Evolutionary conservation across 2,797 vertebrate species (phyloP).

Genomic region (Melanogrammus aeglefinus): DNA sequence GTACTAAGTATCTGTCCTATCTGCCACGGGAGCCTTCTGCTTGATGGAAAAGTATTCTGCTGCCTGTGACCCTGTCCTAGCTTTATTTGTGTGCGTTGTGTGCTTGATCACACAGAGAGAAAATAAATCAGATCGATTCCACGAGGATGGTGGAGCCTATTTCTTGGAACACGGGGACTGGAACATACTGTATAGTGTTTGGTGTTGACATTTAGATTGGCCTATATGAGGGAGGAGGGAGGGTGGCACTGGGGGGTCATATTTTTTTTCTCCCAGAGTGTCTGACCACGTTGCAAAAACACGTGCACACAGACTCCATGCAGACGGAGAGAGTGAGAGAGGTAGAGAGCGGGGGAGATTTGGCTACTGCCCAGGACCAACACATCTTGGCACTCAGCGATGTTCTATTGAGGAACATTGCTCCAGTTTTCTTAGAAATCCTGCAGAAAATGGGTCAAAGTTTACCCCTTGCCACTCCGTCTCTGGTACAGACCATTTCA

Average conservation of each 20-base stretch:
- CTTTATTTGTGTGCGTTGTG: neutral
- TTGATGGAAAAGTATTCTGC: neutral
- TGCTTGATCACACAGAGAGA: neutral
- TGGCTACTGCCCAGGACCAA: slow-evolving; percentile 13
- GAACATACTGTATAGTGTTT: neutral
- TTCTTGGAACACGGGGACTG: neutral
- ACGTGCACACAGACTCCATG: slow-evolving; percentile 30
- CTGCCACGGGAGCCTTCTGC: too few species aligned
- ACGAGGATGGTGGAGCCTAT: neutral
- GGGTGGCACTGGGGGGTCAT: neutral
- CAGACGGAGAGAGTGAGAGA: slow-evolving; percentile 11
- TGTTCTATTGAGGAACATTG: slow-evolving; percentile 12
- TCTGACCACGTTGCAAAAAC: slow-evolving; percentile 42
- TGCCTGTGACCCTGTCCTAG: neutral
- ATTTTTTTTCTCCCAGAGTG: neutral
- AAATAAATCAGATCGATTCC: neutral
- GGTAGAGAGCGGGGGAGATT: slow-evolving; percentile 7
- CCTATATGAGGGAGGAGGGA: neutral
- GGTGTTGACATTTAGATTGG: slow-evolving; percentile 1
- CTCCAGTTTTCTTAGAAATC: slow-evolving; percentile 44
- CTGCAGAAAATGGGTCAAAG: slow-evolving; percentile 51
- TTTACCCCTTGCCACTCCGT: slow-evolving; percentile 21
- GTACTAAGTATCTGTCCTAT: neutral
- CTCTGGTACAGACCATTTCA: neutral
- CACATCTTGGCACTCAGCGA: slow-evolving; percentile 13